phyloP scores from a whole-genome alignment of 2,888 invertebrate species.

The Oeneis ivallda region DNA sequence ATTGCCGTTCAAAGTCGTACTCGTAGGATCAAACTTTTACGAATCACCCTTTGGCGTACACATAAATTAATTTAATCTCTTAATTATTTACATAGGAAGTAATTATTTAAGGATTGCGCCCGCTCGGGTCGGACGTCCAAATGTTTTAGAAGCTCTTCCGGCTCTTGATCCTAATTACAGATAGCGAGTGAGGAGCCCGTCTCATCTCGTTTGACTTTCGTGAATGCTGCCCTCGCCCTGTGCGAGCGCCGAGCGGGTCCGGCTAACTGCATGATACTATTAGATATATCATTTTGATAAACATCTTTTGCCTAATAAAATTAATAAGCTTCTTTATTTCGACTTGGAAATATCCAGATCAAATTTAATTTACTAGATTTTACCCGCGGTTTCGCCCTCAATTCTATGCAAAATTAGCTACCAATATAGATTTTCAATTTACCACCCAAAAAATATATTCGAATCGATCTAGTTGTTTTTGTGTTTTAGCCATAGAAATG shows the following conservation, averaged over 20 bases:
- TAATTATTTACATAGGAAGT: conserved; percentile 31
- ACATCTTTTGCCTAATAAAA: neutral
- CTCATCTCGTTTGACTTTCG: conserved; percentile 62
- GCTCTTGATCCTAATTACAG: conserved; percentile 75
- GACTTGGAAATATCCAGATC: no score
- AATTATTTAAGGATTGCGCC: conserved; percentile 29
- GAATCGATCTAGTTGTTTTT: no score
- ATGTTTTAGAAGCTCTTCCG: conserved; percentile 61
- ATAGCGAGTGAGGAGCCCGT: conserved; percentile 58
- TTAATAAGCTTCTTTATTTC: neutral
- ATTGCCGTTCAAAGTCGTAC: conserved; percentile 43
- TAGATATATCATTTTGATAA: neutral
- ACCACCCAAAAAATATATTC: no score
- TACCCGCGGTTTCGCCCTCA: no score
- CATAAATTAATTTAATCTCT: conserved; percentile 31
- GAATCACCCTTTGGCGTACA: conserved; percentile 19
- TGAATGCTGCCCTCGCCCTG: conserved; percentile 37
- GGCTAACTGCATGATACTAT: conserved; percentile 9
- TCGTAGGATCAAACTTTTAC: conserved; percentile 21
- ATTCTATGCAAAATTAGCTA: no score
- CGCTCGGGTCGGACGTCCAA: conserved; percentile 48
- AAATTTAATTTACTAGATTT: no score
- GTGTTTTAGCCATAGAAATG: no score
- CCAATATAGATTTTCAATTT: no score
- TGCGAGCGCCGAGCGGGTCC: conserved; percentile 16